Evolutionary conservation across 2,888 invertebrate genomes (phyloP).

Genomic region (Fissipunctia ypsillon): DNA sequence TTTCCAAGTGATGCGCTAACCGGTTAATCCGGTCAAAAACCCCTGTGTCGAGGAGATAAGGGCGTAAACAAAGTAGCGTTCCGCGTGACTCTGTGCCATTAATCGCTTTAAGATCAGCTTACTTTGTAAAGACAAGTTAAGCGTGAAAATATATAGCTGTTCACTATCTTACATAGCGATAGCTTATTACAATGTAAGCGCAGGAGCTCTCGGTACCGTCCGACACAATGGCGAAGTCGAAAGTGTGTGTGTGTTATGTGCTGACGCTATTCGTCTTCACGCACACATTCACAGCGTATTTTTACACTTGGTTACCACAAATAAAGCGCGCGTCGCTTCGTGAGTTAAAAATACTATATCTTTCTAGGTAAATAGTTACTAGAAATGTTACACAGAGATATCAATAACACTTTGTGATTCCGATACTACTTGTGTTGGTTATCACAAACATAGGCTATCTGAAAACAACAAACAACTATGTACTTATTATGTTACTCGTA

Average conservation of each 20-base stretch:
- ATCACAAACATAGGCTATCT: not conserved
- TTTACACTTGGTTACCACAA: no score
- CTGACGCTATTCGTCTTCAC: no score
- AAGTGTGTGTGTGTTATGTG: no score
- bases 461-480: slow-evolving; percentile 9
- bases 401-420: slow-evolving; percentile 25
- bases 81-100: slow-evolving; percentile 31
- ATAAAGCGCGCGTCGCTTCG: no score
- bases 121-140: slow-evolving; percentile 17
- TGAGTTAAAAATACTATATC: no score
- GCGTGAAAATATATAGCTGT: slow-evolving; percentile 20
- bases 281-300: no score
- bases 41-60: slow-evolving; percentile 23
- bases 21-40: slow-evolving; percentile 4
- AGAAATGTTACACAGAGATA: slow-evolving; percentile 22
- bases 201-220: no score
- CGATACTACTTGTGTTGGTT: not conserved
- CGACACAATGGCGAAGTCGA: no score
- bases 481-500: slow-evolving; percentile 15
- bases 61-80: slow-evolving; percentile 8
- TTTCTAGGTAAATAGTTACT: slow-evolving; percentile 19
- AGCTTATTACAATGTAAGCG: no score
- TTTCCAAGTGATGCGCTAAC: not conserved
- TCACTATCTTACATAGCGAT: slow-evolving; percentile 17
- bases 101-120: slow-evolving; percentile 14